phyloP scores from a whole-genome alignment of 2,113 vertebrate genomes.

The Xyrauchen texanus region DNA sequence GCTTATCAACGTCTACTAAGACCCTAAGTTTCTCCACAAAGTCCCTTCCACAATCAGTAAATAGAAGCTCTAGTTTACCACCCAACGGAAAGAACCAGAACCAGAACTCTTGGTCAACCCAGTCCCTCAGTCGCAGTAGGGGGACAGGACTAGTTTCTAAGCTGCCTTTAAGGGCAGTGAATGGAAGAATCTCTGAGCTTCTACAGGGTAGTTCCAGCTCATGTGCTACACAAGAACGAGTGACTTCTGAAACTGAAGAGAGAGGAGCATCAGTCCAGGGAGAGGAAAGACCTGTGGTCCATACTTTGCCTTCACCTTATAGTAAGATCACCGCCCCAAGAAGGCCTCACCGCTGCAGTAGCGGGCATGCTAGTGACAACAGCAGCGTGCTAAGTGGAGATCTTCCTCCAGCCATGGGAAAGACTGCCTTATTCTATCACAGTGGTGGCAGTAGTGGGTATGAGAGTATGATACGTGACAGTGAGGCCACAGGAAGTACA shows the following conservation, averaged over 20 bases:
- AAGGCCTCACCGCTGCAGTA: slow-evolving; percentile 93
- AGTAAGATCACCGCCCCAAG: slow-evolving; percentile 96
- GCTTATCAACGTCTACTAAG: slow-evolving; percentile 90
- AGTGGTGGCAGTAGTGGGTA: slow-evolving; percentile 97
- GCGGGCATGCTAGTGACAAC: slow-evolving; percentile 95
- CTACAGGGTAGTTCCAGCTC: slow-evolving; percentile 80
- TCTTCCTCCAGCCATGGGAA: slow-evolving; percentile 96
- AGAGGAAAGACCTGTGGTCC: slow-evolving; percentile 79
- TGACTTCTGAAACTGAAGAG: slow-evolving; percentile 71
- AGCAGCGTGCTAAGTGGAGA: slow-evolving; percentile 97
- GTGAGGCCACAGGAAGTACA: slow-evolving; percentile 92
- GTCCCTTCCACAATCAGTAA: slow-evolving; percentile 87
- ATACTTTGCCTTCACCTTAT: slow-evolving; percentile 91
- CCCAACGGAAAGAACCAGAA: slow-evolving; percentile 75
- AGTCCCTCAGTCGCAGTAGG: slow-evolving; percentile 89
- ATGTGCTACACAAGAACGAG: slow-evolving; percentile 67
- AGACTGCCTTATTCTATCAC: slow-evolving; percentile 96
- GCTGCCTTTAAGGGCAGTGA: slow-evolving; percentile 87
- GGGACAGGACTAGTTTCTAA: slow-evolving; percentile 85
- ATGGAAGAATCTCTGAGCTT: slow-evolving; percentile 92
- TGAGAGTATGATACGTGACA: slow-evolving; percentile 97
- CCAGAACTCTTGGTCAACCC: slow-evolving; percentile 87
- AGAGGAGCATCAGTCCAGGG: slow-evolving; percentile 50
- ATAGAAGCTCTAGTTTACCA: slow-evolving; percentile 86
- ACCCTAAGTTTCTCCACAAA: slow-evolving; percentile 96